These are phyloP conservation scores for Picus viridis DNA, from an alignment of 2,797 vertebrate genomes.

Conservation along the genomic window DNA sequence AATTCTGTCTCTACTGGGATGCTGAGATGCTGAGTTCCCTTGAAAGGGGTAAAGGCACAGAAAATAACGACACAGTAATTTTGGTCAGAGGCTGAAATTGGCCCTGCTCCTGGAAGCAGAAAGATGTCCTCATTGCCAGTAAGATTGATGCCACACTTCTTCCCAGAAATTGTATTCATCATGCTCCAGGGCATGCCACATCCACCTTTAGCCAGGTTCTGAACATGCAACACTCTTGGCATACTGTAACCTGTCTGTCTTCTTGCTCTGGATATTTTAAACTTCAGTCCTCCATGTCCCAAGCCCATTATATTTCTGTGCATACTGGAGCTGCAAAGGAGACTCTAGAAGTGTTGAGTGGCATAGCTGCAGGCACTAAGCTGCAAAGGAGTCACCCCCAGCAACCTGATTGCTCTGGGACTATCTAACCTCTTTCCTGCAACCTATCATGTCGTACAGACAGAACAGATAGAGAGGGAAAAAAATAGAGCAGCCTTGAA, in stretches of 20 bases:
- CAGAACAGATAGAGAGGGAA: not conserved
- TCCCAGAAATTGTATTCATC: not conserved
- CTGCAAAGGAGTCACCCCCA: not conserved
- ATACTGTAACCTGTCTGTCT: not conserved
- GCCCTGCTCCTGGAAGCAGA: not conserved
- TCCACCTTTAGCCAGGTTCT: not conserved
- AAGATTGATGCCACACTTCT: fast-evolving
- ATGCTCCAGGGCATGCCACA: fast-evolving
- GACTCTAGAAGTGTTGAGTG: fast-evolving
- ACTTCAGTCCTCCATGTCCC: fast-evolving
- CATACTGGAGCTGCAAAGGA: not conserved
- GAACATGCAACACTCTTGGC: not conserved
- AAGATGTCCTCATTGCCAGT: not conserved
- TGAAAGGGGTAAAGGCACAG: not conserved
- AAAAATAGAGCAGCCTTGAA: not conserved
- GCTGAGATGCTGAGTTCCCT: not conserved
- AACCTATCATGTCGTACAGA: no score
- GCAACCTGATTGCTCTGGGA: not conserved
- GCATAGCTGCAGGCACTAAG: not conserved
- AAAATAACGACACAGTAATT: not conserved
- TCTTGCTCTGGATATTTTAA: not conserved
- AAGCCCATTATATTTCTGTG: not conserved
- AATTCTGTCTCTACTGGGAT: not conserved
- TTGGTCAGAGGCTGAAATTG: not conserved
- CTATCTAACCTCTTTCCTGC: not conserved